These are phyloP conservation scores for Pterocles burchelli DNA, from an alignment of 2,113 vertebrate species.

Conservation along the genomic window DNA sequence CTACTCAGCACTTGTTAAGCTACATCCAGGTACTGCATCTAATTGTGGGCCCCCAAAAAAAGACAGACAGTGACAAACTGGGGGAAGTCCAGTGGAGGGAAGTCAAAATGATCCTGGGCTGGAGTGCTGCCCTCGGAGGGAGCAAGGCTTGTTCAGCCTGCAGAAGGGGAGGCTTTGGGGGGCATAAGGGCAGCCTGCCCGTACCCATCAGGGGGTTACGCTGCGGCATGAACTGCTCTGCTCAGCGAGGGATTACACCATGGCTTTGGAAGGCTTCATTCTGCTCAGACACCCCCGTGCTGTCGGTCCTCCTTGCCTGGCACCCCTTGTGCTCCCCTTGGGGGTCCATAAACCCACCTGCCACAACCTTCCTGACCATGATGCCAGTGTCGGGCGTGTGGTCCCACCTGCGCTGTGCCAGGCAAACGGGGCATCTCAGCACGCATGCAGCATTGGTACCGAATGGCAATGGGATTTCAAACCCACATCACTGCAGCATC, in stretches of 20 bases:
- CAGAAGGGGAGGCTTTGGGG: background rate
- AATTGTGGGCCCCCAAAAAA: background rate
- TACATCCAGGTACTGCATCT: background rate
- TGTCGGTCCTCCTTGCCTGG: background rate
- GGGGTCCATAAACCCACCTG: background rate
- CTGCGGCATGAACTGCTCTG: background rate
- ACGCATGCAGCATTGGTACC: no score
- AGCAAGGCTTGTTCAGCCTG: background rate
- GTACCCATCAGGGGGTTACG: background rate
- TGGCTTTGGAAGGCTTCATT: background rate
- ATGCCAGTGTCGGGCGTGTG: accelerated
- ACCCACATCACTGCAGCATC: background rate
- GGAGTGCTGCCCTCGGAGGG: background rate
- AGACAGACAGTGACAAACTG: background rate
- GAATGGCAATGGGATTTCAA: no score
- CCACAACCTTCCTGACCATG: background rate
- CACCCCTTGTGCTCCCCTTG: background rate
- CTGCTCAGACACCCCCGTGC: background rate
- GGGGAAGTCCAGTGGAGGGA: background rate
- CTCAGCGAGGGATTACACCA: background rate
- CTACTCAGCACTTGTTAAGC: background rate
- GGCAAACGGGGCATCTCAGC: background rate
- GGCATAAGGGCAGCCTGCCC: accelerated
- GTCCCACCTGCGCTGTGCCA: background rate
- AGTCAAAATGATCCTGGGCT: background rate